phyloP scores from a whole-genome alignment of 2,113 vertebrate genomes.

The Bos javanicus region DNA sequence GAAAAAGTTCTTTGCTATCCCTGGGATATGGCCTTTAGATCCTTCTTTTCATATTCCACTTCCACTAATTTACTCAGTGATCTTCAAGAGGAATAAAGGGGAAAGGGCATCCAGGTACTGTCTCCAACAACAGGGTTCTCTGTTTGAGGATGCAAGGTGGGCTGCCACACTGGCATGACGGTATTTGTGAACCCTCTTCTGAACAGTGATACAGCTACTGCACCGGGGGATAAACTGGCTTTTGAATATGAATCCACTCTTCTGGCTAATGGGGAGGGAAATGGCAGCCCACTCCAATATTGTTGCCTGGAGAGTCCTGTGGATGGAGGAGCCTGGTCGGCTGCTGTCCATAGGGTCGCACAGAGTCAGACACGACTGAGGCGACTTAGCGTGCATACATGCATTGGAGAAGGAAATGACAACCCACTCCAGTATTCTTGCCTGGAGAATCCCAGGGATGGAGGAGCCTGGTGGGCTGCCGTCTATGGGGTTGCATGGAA shows the following conservation, averaged over 20 bases:
- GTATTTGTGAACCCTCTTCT: background rate
- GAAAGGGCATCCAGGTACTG: background rate
- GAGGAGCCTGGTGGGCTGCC: too few species aligned
- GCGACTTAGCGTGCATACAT: background rate
- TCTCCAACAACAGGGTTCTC: background rate
- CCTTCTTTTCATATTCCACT: background rate
- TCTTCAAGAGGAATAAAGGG: background rate
- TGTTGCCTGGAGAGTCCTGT: background rate
- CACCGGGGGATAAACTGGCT: background rate
- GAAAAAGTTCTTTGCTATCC: background rate
- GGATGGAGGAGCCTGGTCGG: background rate
- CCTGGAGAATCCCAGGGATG: too few species aligned
- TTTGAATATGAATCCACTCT: background rate
- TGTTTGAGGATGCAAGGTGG: background rate
- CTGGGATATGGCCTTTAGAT: background rate
- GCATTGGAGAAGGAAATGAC: too few species aligned
- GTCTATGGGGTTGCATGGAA: fast-evolving
- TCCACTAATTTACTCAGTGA: background rate
- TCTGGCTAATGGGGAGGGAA: background rate
- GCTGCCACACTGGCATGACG: background rate
- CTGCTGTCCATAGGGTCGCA: background rate
- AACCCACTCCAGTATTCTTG: too few species aligned
- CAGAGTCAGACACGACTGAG: background rate
- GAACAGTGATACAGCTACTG: background rate
- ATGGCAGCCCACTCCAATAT: background rate